phyloP scores from a whole-genome alignment of 2,888 invertebrate genomes.

The Agrochola circellaris region DNA sequence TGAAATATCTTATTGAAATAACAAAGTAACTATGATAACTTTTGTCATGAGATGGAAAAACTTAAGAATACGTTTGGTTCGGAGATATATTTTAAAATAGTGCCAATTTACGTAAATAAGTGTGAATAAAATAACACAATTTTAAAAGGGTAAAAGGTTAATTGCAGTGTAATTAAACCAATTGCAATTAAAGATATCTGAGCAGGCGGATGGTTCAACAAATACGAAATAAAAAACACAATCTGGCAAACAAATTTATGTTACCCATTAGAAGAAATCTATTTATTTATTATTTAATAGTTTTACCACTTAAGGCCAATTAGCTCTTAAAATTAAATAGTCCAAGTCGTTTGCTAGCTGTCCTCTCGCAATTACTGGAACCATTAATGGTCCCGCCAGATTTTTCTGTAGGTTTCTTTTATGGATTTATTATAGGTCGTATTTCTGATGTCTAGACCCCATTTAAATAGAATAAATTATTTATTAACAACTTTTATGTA shows the following conservation, averaged over 20 bases:
- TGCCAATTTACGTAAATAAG: background rate
- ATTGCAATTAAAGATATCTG: conserved; percentile 11
- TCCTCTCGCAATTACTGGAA: conserved; percentile 46
- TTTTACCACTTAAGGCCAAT: conserved; percentile 50
- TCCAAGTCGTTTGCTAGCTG: conserved; percentile 38
- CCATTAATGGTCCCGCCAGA: conserved; percentile 36
- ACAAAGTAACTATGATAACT: background rate
- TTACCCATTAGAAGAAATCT: conserved; percentile 39
- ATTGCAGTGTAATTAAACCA: conserved; percentile 7
- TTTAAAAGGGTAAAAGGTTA: background rate
- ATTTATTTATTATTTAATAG: conserved; percentile 58
- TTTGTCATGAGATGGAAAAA: background rate
- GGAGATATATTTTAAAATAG: background rate
- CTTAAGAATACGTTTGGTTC: background rate
- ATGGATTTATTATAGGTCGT: conserved; percentile 51
- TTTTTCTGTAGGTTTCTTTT: conserved; percentile 42
- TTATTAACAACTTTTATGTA: conserved; percentile 15
- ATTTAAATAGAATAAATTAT: conserved; percentile 23
- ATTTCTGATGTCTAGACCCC: conserved; percentile 44
- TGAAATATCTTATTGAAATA: background rate
- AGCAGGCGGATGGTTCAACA: background rate
- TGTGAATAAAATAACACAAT: background rate
- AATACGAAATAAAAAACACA: background rate
- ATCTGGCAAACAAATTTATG: conserved; percentile 27
- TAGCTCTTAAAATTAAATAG: conserved; percentile 51